phyloP scores from a whole-genome alignment of 2,888 invertebrate species.

The Tryphoninae sp. region DNA sequence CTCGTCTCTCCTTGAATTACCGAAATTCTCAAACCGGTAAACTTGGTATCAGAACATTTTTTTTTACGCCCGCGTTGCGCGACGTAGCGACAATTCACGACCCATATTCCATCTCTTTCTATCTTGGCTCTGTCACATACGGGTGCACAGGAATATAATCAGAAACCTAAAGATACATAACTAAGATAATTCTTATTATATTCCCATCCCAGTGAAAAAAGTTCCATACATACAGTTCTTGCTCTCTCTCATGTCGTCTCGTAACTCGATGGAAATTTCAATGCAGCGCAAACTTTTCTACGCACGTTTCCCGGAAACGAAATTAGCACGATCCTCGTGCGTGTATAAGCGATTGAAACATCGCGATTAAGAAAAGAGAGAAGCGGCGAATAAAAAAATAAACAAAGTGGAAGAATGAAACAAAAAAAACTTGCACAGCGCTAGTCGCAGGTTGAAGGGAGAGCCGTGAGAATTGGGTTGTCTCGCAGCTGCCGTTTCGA shows the following conservation, averaged over 20 bases:
- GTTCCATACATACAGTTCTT: background rate
- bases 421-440: constrained; percentile 28
- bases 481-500: constrained; percentile 56
- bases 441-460: constrained; percentile 16
- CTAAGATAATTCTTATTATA: background rate
- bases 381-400: constrained; percentile 34
- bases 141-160: constrained; percentile 31
- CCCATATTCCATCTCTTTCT: constrained; percentile 7
- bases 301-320: constrained; percentile 17
- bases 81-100: constrained; percentile 36
- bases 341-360: constrained; percentile 66
- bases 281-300: background rate
- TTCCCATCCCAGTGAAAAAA: background rate
- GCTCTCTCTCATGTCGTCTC: background rate
- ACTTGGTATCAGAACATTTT: constrained; percentile 35
- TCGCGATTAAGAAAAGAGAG: constrained; percentile 65
- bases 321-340: constrained; percentile 40
- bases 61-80: constrained; percentile 29
- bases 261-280: background rate
- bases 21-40: constrained; percentile 45
- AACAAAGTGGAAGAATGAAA: constrained; percentile 16
- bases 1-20: too few relatives aligned
- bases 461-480: constrained; percentile 78
- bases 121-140: constrained; percentile 14
- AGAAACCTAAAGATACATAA: background rate